Evolutionary conservation across 2,797 vertebrate genomes (phyloP).

Genomic region (Leuciscus waleckii): DNA sequence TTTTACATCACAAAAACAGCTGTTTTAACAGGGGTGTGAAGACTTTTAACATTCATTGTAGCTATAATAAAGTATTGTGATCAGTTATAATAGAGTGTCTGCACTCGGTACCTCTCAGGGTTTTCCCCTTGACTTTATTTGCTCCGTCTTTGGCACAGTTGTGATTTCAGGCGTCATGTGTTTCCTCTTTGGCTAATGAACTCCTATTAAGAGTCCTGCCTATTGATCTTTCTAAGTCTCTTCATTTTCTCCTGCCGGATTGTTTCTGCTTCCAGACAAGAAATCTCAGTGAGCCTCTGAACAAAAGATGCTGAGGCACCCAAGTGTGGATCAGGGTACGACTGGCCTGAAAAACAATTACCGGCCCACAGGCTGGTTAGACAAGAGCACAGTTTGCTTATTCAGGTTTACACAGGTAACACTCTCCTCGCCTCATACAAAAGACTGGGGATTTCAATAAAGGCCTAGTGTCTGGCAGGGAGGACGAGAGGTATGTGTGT

Average conservation of each 20-base stretch:
- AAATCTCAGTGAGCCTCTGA: constrained; percentile 76
- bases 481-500: background rate
- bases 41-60: background rate
- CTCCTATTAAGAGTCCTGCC: constrained; percentile 66
- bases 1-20: background rate
- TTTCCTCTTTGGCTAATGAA: constrained; percentile 32
- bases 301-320: constrained; percentile 73
- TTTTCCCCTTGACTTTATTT: constrained; percentile 55
- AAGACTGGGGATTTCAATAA: constrained; percentile 28
- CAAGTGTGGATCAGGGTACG: constrained; percentile 71
- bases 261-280: constrained; percentile 73
- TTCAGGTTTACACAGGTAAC: constrained; percentile 33
- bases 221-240: constrained; percentile 70
- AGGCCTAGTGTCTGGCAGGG: background rate
- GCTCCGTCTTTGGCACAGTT: constrained; percentile 69
- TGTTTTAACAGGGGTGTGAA: background rate
- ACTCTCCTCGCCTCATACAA: constrained; percentile 5
- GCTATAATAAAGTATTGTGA: background rate
- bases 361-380: constrained; percentile 17
- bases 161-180: constrained; percentile 65
- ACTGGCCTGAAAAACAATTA: constrained; percentile 63
- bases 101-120: constrained; percentile 8
- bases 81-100: background rate
- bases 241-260: constrained; percentile 74
- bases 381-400: constrained; percentile 30